Base-by-base conservation (phyloP, 2,888 invertebrate genomes). In the Habroteleia sp. region DNA sequence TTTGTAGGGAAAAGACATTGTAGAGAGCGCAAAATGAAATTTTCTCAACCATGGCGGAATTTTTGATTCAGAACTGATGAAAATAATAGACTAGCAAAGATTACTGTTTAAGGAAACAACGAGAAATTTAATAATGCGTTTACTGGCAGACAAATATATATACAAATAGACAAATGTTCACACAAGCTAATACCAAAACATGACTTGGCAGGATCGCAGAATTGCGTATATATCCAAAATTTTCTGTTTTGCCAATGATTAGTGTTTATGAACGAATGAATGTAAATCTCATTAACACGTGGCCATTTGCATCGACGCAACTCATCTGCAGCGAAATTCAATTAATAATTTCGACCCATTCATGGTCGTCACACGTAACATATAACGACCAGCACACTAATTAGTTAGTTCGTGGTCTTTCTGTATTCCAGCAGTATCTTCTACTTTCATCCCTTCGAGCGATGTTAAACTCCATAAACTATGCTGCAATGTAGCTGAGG, bases 401-500 rank as follows among this genome's bases (percentile, higher is more conserved):
- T 79, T 79, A 77, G 76, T 62, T 46, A 60, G 60, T 69, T 60
- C 58, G 68, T 52, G 69, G 69, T 69, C 60, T 69, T 60, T 50
- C 66, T 77, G 71, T 75, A 77, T 76, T 78, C 75, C 56, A 54
- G 63, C 71, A 75, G 75, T 76, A 65, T 71, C 74, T 69, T 52
- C 63, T 76, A 78, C 77, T 77, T 78, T 74, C 77, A 74, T 76
- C 78, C 77, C 75, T 77, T 42, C 48, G 58, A 77, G 77, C 77
- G 60, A 76, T 77, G 77, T 62, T 76, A 74, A 77, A 77, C 78
- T 79, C 72, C 35, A 76, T 76, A 76, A 78, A 75, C 71, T 77
- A 75, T 52, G 65, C 60, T 46, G 66, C 77, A 52, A n/a, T 37
- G 37, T 48, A 62, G 48, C 16, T 27, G 39, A 14, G 16, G 17